Base-by-base conservation (phyloP, 2,888 invertebrate species). In the Nomada hirtipes region DNA sequence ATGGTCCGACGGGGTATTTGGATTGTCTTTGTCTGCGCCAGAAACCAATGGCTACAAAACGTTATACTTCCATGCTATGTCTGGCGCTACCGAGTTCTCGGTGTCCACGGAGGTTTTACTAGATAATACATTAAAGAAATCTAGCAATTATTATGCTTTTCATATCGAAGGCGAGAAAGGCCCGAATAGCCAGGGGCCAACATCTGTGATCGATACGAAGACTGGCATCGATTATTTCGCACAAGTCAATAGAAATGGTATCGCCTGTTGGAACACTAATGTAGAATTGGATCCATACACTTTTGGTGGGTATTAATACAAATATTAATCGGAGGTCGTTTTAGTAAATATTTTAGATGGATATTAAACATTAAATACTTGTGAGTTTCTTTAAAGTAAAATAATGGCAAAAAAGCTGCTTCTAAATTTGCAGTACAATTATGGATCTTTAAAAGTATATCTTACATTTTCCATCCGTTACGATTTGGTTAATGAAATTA, bases 1-100 rank as follows among this genome's bases (percentile, higher is more conserved):
- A 92, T 98, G 97, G 97, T 97, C 97, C 0, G 97, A 98, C 92
- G 97, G 97, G 1, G 95, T 98, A 0, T 97, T 97, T 88, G 97
- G 96, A 20, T 91, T 97, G 84, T 97, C 97, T 2, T 94, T 97
- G 23, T 96, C 96, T 0, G 94, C 95, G 0, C 91, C 93, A 0
- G 92, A 94, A 1, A 52, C 89, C 0, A 95, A 96, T 85, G 95
- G 96, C 18, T 95, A 94, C 85, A 96, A 96, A 83, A 96, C 96
- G 29, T 94, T 97, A 87, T 98, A 97, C 93, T 98, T 98, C 96
- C 98, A 98, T 92, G 95, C 98, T 0, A 95, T 98, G 93, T 96
- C 97, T 50, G 97, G 97, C 88, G 97, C 96, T 67, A 96, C 96
- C 86, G 97, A 98, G 93, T 98, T 97, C 92, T 95, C 96, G 75